Evolutionary conservation across 2,888 invertebrate species (phyloP).

Genomic region (Trissolcus japonicus): DNA sequence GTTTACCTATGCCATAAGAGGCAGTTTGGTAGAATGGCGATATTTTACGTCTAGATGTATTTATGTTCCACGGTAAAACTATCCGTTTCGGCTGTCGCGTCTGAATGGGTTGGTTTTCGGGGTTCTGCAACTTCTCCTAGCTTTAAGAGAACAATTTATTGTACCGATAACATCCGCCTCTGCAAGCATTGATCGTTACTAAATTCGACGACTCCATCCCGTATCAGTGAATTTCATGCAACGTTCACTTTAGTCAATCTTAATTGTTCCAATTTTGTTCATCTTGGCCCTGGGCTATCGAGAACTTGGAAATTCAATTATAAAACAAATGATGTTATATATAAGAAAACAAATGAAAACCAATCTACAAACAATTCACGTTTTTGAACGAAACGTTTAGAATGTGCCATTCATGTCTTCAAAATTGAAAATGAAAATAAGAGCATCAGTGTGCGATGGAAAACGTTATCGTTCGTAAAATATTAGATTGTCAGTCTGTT

Average conservation of each 20-base stretch:
- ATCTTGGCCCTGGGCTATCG: too few relatives aligned
- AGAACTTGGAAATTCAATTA: too few relatives aligned
- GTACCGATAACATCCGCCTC: conserved; percentile 52
- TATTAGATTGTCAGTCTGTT: conserved; percentile 52
- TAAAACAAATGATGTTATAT: too few relatives aligned
- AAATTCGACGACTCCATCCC: conserved; percentile 56
- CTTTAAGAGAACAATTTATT: conserved; percentile 58
- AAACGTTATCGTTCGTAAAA: conserved; percentile 38
- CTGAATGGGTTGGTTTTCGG: conserved; percentile 57
- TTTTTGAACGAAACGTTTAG: too few relatives aligned
- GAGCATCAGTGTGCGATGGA: neutral
- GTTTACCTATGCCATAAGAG: conserved; percentile 39
- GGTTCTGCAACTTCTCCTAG: conserved; percentile 56
- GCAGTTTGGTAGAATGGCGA: conserved; percentile 51
- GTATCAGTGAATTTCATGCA: conserved; percentile 52
- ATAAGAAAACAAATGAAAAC: too few relatives aligned
- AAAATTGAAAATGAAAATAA: too few relatives aligned
- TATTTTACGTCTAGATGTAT: conserved; percentile 56
- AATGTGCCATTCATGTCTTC: too few relatives aligned
- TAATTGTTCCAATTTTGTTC: too few relatives aligned
- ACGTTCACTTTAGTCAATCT: too few relatives aligned
- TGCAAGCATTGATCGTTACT: conserved; percentile 50
- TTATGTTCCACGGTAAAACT: conserved; percentile 59
- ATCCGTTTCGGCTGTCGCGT: conserved; percentile 58
- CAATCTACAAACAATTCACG: too few relatives aligned